Base-by-base conservation (phyloP, 2,888 invertebrate species). In the Pediacus dermestoides region DNA sequence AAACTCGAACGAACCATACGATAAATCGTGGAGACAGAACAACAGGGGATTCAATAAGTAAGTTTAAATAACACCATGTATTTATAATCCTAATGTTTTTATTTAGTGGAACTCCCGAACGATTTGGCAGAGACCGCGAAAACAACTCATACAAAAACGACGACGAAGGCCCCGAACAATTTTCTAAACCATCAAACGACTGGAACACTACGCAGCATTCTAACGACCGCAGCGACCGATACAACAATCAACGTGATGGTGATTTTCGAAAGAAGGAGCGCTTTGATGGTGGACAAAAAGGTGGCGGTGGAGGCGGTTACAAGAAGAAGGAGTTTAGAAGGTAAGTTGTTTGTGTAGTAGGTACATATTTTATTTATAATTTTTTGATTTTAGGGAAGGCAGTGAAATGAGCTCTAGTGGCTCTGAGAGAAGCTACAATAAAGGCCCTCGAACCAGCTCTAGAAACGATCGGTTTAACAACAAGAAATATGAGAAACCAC, bases 371-470 rank as follows among this genome's bases (percentile, higher is more conserved):
- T 30, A 10, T n/a, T 26, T 23, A 10, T 9, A n/a, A 28, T 30
- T 11, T 16, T n/a, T 28, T 8, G 27, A 23, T 15, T 37, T 16
- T 30, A 36, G 12, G 34, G 63, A 62, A 15, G 55, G 53, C 3
- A 61, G 58, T 31, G 65, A 65, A 35, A 39, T 55, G n/a, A 63
- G 60, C 41, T 64, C 59, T 16, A 62, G 60, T 22, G 58, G 60
- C 10, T 64, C 65, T 3, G 67, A 66, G 30, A 63, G 58, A 33
- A 57, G 63, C 39, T 61, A 54, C 42, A 48, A 52, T 8, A 54
- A 50, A 42, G 56, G 55, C 14, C 51, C 49, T 11, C 46, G 57
- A 31, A 55, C 53, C 4, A 58, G 56, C 43, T 53, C 55, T 4
- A 43, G 58, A 23, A 53, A 55, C 33, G 56, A 57, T 16, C 39